Percentiles rank a stretch among this genome's conserved stretches.
phyloP scores from a whole-genome alignment of 2,888 invertebrate genomes.

The Stenichneumon culpator region DNA sequence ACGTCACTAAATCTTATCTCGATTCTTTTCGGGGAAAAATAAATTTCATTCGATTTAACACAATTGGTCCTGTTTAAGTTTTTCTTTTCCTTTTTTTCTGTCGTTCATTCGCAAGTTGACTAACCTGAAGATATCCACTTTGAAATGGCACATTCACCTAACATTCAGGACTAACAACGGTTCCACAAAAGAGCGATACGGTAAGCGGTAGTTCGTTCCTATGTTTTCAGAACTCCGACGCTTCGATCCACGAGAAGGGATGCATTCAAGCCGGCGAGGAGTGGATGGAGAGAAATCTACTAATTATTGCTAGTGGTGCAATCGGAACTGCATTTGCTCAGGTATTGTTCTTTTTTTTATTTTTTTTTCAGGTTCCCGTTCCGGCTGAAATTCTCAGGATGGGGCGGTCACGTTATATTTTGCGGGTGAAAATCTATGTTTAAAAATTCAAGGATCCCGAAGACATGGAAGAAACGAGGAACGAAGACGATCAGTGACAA shows the following conservation, averaged over 20 bases:
- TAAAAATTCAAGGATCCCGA: neutral
- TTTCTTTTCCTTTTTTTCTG: neutral
- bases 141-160: conserved; percentile 30
- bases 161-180: conserved; percentile 51
- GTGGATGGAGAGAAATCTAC: conserved; percentile 97
- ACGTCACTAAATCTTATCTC: neutral
- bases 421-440: neutral
- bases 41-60: conserved; percentile 12
- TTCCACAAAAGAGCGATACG: conserved; percentile 66
- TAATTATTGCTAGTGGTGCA: conserved; percentile 95
- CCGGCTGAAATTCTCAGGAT: neutral
- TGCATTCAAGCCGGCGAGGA: conserved; percentile 97
- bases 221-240: conserved; percentile 90
- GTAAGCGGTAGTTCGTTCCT: conserved; percentile 76
- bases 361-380: neutral
- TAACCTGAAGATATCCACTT: neutral
- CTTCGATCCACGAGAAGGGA: conserved; percentile 95
- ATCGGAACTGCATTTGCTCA: conserved; percentile 97
- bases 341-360: conserved; percentile 86
- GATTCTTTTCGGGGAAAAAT: neutral
- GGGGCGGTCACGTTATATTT: neutral
- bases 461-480: neutral
- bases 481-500: neutral
- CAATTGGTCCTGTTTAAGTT: neutral
- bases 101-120: neutral